These are phyloP conservation scores for Stenodema calcarata DNA, from an alignment of 2,888 invertebrate genomes.

Conservation along the genomic window DNA sequence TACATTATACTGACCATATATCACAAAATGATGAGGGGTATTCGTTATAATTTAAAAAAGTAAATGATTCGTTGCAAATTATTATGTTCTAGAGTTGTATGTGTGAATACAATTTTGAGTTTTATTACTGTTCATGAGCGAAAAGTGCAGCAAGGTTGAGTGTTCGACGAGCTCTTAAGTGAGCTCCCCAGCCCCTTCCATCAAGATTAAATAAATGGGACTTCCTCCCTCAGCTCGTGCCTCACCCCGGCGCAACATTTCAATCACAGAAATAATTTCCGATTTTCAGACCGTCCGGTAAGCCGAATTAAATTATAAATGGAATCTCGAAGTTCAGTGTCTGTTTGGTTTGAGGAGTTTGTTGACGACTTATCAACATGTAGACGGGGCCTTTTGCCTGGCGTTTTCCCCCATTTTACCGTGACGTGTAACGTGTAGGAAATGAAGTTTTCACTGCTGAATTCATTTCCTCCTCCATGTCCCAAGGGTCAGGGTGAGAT, in stretches of 20 bases:
- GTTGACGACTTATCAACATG: neutral
- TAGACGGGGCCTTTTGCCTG: neutral
- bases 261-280: slow-evolving; percentile 45
- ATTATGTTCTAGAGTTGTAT: too few species aligned
- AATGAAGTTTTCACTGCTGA: slow-evolving; percentile 33
- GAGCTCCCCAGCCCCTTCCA: neutral
- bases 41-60: too few species aligned
- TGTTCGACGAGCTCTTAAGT: neutral
- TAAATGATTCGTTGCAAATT: too few species aligned
- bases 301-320: slow-evolving; percentile 45
- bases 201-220: slow-evolving; percentile 44
- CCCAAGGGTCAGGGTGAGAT: neutral
- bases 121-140: too few species aligned
- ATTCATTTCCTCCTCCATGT: slow-evolving; percentile 33
- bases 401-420: neutral
- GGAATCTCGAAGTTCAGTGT: slow-evolving; percentile 12
- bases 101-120: too few species aligned
- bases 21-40: too few species aligned
- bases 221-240: neutral
- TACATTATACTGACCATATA: too few species aligned
- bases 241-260: slow-evolving; percentile 29
- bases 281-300: slow-evolving; percentile 42
- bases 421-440: neutral
- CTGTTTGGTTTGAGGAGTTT: neutral
- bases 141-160: neutral